Evolutionary conservation across 1,140 invertebrate species (phyloP).

Genomic region (Coptotermes formosanus): DNA sequence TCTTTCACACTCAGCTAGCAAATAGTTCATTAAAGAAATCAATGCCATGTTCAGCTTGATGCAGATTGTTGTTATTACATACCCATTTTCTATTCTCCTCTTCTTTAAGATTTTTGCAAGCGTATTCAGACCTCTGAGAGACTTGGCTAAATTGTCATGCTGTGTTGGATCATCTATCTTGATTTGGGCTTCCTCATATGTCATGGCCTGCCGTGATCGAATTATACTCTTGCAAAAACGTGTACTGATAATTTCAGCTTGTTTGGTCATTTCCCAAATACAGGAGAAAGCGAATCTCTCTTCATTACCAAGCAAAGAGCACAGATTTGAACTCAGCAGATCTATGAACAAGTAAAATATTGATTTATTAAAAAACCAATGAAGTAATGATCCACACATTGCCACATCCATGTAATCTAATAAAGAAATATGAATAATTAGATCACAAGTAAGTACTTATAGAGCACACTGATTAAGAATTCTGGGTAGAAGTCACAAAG

Average conservation of each 20-base stretch:
- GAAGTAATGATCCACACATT: background rate
- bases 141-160: conserved; percentile 71
- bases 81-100: conserved; percentile 84
- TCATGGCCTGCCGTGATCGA: conserved; percentile 81
- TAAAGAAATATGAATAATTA: background rate
- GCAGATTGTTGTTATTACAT: conserved; percentile 38
- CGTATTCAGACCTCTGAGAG: conserved; percentile 76
- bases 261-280: conserved; percentile 84
- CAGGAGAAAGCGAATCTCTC: conserved; percentile 93
- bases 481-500: no score
- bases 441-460: no score
- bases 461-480: no score
- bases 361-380: background rate
- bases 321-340: conserved; percentile 88
- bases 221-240: conserved; percentile 94
- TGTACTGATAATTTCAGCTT: conserved; percentile 81
- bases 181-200: conserved; percentile 93
- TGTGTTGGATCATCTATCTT: conserved; percentile 81
- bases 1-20: no score
- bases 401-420: background rate
- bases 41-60: no score
- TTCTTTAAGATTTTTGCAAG: conserved; percentile 90
- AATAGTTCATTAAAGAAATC: no score
- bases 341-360: conserved; percentile 54
- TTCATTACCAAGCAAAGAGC: conserved; percentile 77